Evolutionary conservation across 2,113 vertebrate species (phyloP), one percentile per base, ranked within the genome.

Genomic region (Oxyruncus cristatus): DNA sequence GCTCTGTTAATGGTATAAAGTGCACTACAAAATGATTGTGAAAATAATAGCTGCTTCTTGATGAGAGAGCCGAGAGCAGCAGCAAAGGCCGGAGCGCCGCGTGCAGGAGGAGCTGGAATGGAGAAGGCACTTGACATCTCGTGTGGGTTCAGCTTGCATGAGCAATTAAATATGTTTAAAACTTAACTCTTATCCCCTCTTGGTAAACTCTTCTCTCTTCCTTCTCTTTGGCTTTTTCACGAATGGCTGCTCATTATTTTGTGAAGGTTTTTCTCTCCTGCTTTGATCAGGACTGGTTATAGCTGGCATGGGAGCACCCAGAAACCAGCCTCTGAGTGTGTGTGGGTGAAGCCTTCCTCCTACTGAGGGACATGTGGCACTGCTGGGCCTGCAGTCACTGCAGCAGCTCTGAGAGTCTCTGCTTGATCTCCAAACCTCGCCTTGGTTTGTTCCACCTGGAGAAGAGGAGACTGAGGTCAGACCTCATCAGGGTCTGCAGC

Each of bases 121-220:
- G 81, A 59, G 82, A 91, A 95, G 89, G 30, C 77, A 87, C 94
- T 89, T 91, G 95, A 89, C 87, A 68, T 66, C 73, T 88, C 74
- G 37, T 3, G 5, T 82, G 74, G 62, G 74, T 91, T 89, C 74
- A 82, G 66, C 62, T 89, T 72, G 53, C 81, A 85, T 0, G 0
- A 96, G 39, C 68, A 82, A 92, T 92, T 94, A 93, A 88, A 39
- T n/a, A 42, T 52, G 78, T 75, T 42, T 11, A 65, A 91, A 92
- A 75, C 20, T 72, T 72, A 63, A n/a, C 56, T 91, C 49, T 56
- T 73, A 35, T 50, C 89, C 77, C 70, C 35, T n/a, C 75, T 66
- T 59, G 56, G 70, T 92, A 70, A 82, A 21, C 49, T 75, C 19
- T 50, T 37, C 44, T 75, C n/a, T 76, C 30, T 35, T 66, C 68